Percentiles rank a stretch among this genome's conserved stretches.
These are phyloP conservation scores for Drosophila repletoides DNA, from an alignment of 1,140 invertebrate genomes.

Conservation along the genomic window DNA sequence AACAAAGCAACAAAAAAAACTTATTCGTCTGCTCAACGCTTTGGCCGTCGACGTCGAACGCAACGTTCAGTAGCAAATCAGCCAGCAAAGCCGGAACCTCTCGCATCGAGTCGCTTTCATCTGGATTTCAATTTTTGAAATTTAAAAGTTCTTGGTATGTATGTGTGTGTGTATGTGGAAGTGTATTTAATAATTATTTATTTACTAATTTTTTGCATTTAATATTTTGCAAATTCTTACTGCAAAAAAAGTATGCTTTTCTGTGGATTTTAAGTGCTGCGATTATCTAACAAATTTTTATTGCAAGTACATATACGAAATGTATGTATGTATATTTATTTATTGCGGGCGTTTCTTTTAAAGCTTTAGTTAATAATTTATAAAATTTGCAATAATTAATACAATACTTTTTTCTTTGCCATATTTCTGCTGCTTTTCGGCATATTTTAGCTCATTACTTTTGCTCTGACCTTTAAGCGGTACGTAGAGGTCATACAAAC, in stretches of 20 bases:
- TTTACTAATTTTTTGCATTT: background rate
- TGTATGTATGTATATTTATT: constrained; percentile 10
- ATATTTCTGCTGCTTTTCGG: constrained; percentile 17
- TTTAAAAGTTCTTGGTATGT: constrained; percentile 68
- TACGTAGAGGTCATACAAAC: constrained; percentile 60
- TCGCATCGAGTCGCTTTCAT: constrained; percentile 37
- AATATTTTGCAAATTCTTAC: background rate
- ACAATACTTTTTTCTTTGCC: background rate
- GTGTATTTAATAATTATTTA: constrained; percentile 11
- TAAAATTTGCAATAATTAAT: background rate
- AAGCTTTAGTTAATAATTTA: background rate
- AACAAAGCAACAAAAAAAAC: constrained; percentile 13
- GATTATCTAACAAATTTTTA: constrained; percentile 63
- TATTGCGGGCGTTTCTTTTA: background rate
- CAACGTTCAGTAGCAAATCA: constrained; percentile 65
- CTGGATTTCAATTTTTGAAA: constrained; percentile 57
- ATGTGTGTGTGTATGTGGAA: constrained; percentile 27
- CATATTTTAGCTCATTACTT: constrained; percentile 36
- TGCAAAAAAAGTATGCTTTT: background rate
- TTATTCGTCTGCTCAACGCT: constrained; percentile 20
- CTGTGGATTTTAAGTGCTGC: too few relatives aligned
- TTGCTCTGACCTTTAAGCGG: constrained; percentile 53
- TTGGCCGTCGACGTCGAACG: constrained; percentile 20
- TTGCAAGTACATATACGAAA: background rate
- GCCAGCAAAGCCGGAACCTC: constrained; percentile 57